Evolutionary conservation across 2,888 invertebrate species (phyloP), one percentile per base, ranked within the genome.

Genomic region (Ceratothoa steindachneri): DNA sequence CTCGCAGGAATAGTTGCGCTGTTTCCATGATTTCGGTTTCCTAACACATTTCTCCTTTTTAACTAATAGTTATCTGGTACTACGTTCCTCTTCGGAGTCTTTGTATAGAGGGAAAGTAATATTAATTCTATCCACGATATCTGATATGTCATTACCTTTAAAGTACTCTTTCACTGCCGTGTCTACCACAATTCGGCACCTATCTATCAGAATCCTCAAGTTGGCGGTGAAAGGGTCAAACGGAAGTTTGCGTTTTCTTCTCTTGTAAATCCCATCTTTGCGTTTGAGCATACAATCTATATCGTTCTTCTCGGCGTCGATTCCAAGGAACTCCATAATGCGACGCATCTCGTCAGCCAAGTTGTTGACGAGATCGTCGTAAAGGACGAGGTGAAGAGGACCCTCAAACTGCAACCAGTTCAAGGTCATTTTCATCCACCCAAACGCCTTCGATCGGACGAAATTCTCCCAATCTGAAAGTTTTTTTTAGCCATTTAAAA

Each of bases 221-320:
- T 87, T 85, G 0, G 86, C 83, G 0, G 89, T 89, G 83, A 88
- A 92, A 0, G 91, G 91, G 81, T 92, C 90, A 81, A 91, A 91
- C 52, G 80, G 81, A 69, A 88, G 83, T 24, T 88, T 85, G 73
- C 89, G 88, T 82, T 89, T 89, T 81, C 88, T 89, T 4, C 92
- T 85, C 74, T 90, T 85, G 83, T 91, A 92, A 73, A 92, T 91
- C 0, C 92, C 91, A 83, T 90, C 90, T 81, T 87, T 87, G 81
- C 89, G 84, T 12, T 85, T 83, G 66, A 90, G 81, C 22, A 89
- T 88, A 83, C 90, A 90, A 53, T 85, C 84, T 83, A 90, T 84
- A 64, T 82, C 81, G n/a, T 80, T 78, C 3, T 82, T 82, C n/a
- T 81, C 70, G 29, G 84, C 81, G 22, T 80, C 75, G 60, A 82